phyloP scores from a whole-genome alignment of 2,113 vertebrate genomes.

The Accipiter cooperii region DNA sequence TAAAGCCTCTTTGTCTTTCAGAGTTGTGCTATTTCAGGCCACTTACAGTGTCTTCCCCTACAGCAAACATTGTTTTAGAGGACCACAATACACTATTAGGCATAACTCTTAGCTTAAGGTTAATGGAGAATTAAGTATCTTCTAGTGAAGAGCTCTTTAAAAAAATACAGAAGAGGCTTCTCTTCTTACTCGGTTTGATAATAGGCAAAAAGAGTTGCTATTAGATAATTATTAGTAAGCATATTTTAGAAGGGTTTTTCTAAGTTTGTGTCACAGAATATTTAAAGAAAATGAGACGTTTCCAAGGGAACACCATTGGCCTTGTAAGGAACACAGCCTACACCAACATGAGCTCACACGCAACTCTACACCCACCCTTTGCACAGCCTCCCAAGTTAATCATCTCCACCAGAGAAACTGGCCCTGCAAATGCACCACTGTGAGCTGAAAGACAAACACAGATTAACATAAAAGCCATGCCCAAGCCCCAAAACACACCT shows the following conservation, averaged over 20 bases:
- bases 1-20: not conserved
- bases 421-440: not conserved
- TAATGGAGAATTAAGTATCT: not conserved
- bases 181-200: not conserved
- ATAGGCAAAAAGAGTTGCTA: not conserved
- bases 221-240: not conserved
- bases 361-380: not conserved
- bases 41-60: not conserved
- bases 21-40: not conserved
- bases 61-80: not conserved
- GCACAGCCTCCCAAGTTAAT: not conserved
- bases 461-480: not conserved
- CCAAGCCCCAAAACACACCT: not conserved
- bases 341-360: not conserved
- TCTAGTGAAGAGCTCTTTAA: not conserved
- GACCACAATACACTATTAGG: not conserved
- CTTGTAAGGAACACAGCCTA: not conserved
- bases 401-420: not conserved
- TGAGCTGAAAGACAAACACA: not conserved
- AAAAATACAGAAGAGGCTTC: not conserved
- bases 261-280: not conserved
- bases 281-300: not conserved
- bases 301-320: not conserved
- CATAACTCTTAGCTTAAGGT: not conserved
- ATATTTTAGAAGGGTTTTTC: not conserved